Base-by-base conservation (phyloP, 2,797 vertebrate species). In the Megaceryle alcyon region DNA sequence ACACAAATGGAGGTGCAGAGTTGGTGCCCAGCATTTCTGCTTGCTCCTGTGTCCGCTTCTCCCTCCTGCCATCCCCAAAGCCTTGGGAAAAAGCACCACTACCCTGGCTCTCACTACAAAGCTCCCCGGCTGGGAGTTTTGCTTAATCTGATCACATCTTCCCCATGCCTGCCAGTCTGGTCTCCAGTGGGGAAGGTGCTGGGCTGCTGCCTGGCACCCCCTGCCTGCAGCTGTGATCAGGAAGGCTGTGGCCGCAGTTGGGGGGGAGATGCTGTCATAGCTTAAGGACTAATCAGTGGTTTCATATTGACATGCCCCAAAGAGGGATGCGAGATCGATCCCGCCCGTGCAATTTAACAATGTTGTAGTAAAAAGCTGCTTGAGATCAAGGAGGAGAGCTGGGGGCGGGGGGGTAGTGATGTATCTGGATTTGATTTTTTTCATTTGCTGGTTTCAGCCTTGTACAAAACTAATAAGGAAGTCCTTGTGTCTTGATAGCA, bases 171-270 rank as follows among this genome's bases (percentile, higher is more conserved):
- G 14, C 21, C n/a, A 41, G 46, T 6, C 5, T 14, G 28, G 18
- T 66, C 11, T 88, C 16, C 49, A 2, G 1, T 2, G 1, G 15
- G 51, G 39, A 26, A 16, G 22, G 33, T 18, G 22, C 11, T 76
- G 57, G 28, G 77, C 26, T 70, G 51, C 51, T 1, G 0, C 41
- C 61, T 44, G 69, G 31, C 28, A 44, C 25, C 3, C 57, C 31
- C 17, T 15, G 6, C 28, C 37, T 0, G 0, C 57, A 60, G 20
- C 29, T 0, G 6, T 14, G 12, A 14, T 53, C 11, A 1, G 6
- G 53, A 25, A 21, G 39, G 71, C 41, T 51, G 43, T 0, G 5
- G 35, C 19, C 0, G 1, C 41, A 16, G 51, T 16, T 2, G 14
- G 8, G 6, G 43, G 28, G 9, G 10, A 53, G 1, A 29, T 44